Base-by-base conservation (phyloP, 2,888 invertebrate genomes). In the Stictocephala bisonia region DNA sequence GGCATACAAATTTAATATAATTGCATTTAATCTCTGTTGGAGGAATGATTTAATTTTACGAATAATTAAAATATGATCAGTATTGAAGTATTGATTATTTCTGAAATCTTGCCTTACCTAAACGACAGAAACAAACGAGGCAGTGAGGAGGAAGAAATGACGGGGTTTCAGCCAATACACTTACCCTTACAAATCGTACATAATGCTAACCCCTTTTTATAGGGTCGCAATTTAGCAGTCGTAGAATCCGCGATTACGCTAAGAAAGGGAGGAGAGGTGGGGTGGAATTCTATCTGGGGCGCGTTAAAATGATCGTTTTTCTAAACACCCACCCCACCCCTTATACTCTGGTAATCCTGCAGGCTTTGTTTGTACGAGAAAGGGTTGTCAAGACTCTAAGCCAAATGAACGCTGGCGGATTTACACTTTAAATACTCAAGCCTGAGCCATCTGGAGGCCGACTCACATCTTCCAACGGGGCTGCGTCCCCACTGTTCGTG, bases 241-340 rank as follows among this genome's bases (percentile, higher is more conserved):
- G 64, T 24, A 64, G 27, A 44, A 64, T 64, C 64, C 64, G 18
- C 44, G 64, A 64, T 64, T 64, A 64, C 26, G 44, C 44, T 44
- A 26, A 44, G 44, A 44, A 64, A 40, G 40, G 27, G 44, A 6
- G 64, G 44, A 15, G 27, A 64, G 44, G 26, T 26, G 64, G 64
- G 64, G 44, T n/a, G 41, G 64, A 26, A 60, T 64, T 41, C 64
- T 64, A 64, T 64, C 64, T 50, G 67, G 44, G 56, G 50, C 41
- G 71, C 71, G 66, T 74, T 74, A 74, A 66, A 71, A 74, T 70
- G 71, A 60, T 64, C 73, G 69, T 73, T 70, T 73, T 73, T 70
- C 69, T 64, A 69, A 64, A 60, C 56, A 64, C 53, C 50, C 27
- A n/a, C 60, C 53, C 58, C 50, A 15, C 48, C 41, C 58, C 50